Evolutionary conservation across 2,888 invertebrate species (phyloP).

Genomic region (Clivina fossor): DNA sequence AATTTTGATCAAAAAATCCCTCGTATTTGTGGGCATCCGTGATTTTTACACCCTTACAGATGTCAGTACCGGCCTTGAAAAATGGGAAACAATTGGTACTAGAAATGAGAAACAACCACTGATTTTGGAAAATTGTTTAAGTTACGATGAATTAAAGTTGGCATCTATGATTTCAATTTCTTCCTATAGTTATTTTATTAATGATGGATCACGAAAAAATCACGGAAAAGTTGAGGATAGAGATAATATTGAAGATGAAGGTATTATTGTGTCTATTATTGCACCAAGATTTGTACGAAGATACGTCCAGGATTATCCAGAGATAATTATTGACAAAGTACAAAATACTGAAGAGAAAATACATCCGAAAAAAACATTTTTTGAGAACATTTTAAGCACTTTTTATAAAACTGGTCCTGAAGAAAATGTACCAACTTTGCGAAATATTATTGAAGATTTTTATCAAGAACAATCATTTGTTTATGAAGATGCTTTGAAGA

Average conservation of each 20-base stretch:
- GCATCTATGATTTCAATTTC: slow-evolving; percentile 62
- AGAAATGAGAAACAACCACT: slow-evolving; percentile 58
- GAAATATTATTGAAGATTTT: slow-evolving; percentile 37
- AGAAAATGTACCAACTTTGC: slow-evolving; percentile 39
- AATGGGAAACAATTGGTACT: slow-evolving; percentile 63
- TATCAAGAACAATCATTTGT: slow-evolving; percentile 37
- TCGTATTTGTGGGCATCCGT: slow-evolving; percentile 54
- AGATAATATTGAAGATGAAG: slow-evolving; percentile 50
- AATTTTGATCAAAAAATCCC: slow-evolving; percentile 59
- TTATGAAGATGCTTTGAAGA: slow-evolving; percentile 7
- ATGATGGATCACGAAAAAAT: slow-evolving; percentile 58
- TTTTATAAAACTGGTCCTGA: too few relatives aligned
- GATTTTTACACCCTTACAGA: slow-evolving; percentile 59
- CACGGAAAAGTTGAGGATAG: slow-evolving; percentile 57
- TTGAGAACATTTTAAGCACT: too few relatives aligned
- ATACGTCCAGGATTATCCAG: slow-evolving; percentile 59
- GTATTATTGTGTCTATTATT: slow-evolving; percentile 56
- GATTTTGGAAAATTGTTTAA: slow-evolving; percentile 58
- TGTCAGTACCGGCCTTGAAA: slow-evolving; percentile 54
- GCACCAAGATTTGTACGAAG: slow-evolving; percentile 55
- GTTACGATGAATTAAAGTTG: slow-evolving; percentile 66
- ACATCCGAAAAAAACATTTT: slow-evolving; percentile 47
- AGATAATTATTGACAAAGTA: slow-evolving; percentile 54
- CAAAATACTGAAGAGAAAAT: slow-evolving; percentile 58
- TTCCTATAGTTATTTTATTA: slow-evolving; percentile 62